phyloP scores from a whole-genome alignment of 2,797 vertebrate species.

The Megaceryle alcyon region DNA sequence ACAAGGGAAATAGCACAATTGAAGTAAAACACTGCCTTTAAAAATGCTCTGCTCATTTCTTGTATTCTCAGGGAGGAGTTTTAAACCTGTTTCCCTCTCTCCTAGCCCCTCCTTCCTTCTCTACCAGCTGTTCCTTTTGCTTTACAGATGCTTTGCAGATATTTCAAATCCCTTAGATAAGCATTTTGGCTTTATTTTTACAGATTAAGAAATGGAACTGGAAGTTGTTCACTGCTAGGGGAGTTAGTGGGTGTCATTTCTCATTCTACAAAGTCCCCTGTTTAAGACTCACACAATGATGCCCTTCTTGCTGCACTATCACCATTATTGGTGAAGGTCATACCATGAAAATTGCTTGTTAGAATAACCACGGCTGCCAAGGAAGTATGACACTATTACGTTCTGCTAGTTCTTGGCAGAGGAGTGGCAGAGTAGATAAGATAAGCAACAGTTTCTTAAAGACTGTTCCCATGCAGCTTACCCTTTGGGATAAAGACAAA shows the following conservation, averaged over 20 bases:
- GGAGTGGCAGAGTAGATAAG: constrained; percentile 43
- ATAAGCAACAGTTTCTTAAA: constrained; percentile 35
- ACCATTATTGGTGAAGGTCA: constrained; percentile 8
- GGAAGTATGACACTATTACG: constrained; percentile 19
- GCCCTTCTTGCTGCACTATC: constrained; percentile 10
- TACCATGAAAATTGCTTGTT: not conserved
- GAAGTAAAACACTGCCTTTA: not conserved
- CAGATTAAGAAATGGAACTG: not conserved
- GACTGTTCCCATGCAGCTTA: constrained; percentile 26
- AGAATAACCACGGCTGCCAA: constrained; percentile 19
- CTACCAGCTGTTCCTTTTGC: not conserved
- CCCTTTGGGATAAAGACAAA: constrained; percentile 1
- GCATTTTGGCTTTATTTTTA: constrained; percentile 18
- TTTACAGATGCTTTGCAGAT: not conserved
- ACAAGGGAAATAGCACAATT: not conserved
- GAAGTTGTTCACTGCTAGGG: not conserved
- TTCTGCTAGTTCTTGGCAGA: constrained; percentile 26
- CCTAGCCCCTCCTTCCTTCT: not conserved
- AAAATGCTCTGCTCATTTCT: not conserved
- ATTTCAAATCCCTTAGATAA: constrained; percentile 13
- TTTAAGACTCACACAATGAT: not conserved
- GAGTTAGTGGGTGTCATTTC: not conserved
- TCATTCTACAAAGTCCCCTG: not conserved
- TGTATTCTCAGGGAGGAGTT: not conserved
- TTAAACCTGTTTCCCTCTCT: not conserved